These are phyloP conservation scores for Urocolius indicus DNA, from an alignment of 2,113 vertebrate species.

Conservation along the genomic window DNA sequence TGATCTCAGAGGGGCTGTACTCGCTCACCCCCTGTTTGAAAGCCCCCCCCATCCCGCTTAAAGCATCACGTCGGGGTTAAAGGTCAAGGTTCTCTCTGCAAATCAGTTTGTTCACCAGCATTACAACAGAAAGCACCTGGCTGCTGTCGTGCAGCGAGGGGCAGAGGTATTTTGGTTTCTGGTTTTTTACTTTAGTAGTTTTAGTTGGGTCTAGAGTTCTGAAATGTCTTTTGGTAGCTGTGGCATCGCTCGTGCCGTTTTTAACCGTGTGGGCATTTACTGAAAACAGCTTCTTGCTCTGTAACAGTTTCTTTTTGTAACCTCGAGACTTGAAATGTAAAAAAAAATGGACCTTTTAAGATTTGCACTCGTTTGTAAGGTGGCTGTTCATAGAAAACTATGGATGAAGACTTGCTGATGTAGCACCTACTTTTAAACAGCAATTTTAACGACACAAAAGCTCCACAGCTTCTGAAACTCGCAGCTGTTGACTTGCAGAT, in stretches of 20 bases:
- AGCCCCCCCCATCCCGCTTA: neutral
- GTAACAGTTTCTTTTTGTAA: constrained; percentile 63
- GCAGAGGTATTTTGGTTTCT: constrained; percentile 53
- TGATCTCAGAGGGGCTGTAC: constrained; percentile 41
- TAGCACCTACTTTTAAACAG: constrained; percentile 71
- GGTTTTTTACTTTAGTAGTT: constrained; percentile 58
- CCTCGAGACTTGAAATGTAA: constrained; percentile 77
- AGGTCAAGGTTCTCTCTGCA: constrained; percentile 72
- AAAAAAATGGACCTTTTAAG: constrained; percentile 66
- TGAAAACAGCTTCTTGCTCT: constrained; percentile 72
- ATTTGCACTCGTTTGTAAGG: constrained; percentile 75
- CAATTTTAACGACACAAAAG: constrained; percentile 63
- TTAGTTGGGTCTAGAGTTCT: constrained; percentile 62
- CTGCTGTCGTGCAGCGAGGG: constrained; percentile 34
- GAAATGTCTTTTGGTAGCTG: constrained; percentile 66
- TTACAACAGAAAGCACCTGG: constrained; percentile 28
- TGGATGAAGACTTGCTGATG: constrained; percentile 68
- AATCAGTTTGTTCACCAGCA: constrained; percentile 80
- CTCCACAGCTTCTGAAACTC: constrained; percentile 53
- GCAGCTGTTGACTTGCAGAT: constrained; percentile 68
- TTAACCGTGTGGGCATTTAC: constrained; percentile 69
- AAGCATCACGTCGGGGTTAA: neutral
- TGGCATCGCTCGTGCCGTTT: constrained; percentile 67
- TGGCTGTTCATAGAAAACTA: constrained; percentile 65
- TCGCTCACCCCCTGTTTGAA: neutral